These are phyloP conservation scores for Muricea muricata DNA, from an alignment of 92 coral and sea anemone genomes.

Conservation along the genomic window DNA sequence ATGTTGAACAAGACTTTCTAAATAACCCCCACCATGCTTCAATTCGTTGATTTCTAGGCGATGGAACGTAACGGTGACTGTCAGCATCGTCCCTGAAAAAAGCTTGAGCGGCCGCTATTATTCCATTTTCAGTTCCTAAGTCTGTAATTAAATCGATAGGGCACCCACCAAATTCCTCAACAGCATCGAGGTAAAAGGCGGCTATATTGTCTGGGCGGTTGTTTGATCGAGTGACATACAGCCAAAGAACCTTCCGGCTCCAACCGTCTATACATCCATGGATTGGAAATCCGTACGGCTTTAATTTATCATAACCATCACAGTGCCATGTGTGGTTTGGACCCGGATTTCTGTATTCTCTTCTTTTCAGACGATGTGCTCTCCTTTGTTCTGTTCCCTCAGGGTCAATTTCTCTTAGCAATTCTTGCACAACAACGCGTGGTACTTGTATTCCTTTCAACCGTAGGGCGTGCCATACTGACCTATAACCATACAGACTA, in stretches of 20 bases:
- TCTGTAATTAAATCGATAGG: conserved; percentile 69
- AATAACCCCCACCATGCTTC: conserved; percentile 60
- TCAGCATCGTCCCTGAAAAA: conserved; percentile 59
- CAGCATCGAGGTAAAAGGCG: conserved; percentile 65
- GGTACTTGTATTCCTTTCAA: too few species aligned
- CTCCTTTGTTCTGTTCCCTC: not conserved
- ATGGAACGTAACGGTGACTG: conserved; percentile 58
- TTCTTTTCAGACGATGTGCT: conserved; percentile 2
- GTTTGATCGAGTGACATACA: conserved; percentile 51
- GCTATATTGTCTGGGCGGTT: conserved; percentile 66
- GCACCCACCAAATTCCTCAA: conserved; percentile 70
- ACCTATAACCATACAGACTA: too few species aligned
- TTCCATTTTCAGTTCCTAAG: conserved; percentile 72
- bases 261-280: conserved; percentile 56
- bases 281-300: conserved; percentile 9
- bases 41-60: conserved; percentile 60
- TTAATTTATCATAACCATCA: conserved; percentile 21
- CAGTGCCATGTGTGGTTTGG: conserved; percentile 6
- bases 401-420: not conserved
- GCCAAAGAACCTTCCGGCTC: conserved; percentile 59
- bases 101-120: conserved; percentile 64
- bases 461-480: too few species aligned
- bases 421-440: not conserved
- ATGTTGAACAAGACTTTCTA: conserved; percentile 55
- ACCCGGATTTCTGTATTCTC: not conserved